These are phyloP conservation scores for Contarinia nasturtii DNA, from an alignment of 1,140 invertebrate genomes.

Conservation along the genomic window DNA sequence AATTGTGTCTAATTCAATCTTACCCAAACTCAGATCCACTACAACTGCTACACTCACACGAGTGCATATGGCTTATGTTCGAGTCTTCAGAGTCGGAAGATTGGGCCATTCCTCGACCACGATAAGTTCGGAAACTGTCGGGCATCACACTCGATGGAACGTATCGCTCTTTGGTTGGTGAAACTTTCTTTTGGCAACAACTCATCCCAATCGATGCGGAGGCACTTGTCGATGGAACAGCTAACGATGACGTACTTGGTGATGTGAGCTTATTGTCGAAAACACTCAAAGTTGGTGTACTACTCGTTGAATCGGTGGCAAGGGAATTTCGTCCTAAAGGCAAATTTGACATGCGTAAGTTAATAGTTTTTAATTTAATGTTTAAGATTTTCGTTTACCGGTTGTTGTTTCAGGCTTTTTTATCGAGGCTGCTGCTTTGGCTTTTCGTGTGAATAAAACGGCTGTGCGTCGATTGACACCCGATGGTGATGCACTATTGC, in stretches of 20 bases:
- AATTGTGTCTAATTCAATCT: background rate
- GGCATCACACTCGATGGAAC: slow-evolving; percentile 10
- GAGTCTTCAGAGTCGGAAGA: slow-evolving; percentile 19
- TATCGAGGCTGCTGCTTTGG: slow-evolving; percentile 25
- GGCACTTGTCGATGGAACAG: background rate
- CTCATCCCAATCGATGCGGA: too few relatives aligned
- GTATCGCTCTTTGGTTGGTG: background rate
- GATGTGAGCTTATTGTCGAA: background rate
- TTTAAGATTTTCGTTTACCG: slow-evolving; percentile 18
- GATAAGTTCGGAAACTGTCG: slow-evolving; percentile 22
- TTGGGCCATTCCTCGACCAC: slow-evolving; percentile 18
- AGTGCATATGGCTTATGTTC: slow-evolving; percentile 14
- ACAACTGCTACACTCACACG: slow-evolving; percentile 22
- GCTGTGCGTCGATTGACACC: slow-evolving; percentile 66
- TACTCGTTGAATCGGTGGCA: too few relatives aligned
- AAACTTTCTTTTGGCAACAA: background rate
- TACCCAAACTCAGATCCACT: slow-evolving; percentile 17
- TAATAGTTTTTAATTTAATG: too few relatives aligned
- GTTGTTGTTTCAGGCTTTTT: slow-evolving; percentile 24
- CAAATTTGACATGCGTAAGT: too few relatives aligned
- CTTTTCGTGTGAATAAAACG: slow-evolving; percentile 65
- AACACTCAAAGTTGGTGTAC: too few relatives aligned
- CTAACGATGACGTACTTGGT: background rate
- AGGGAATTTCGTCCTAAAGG: background rate
- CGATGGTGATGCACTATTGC: slow-evolving; percentile 25